phyloP scores from a whole-genome alignment of 2,113 vertebrate species.

The Lasiurus cinereus region DNA sequence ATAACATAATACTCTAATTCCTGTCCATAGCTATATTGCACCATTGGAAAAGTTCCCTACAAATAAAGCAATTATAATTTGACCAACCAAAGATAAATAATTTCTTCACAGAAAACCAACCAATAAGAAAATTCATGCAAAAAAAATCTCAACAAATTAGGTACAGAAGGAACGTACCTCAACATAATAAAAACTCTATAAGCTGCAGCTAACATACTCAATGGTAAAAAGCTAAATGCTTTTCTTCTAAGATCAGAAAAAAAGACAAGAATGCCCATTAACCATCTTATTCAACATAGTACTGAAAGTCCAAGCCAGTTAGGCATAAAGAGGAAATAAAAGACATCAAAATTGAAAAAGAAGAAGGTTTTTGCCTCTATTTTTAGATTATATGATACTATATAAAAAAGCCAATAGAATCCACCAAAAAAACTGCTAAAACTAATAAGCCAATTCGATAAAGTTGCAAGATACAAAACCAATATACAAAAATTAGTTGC shows the following conservation, averaged over 20 bases:
- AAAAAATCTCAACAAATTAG: not conserved
- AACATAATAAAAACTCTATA: not conserved
- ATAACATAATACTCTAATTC: not conserved
- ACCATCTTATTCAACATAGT: not conserved
- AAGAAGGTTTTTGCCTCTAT: not conserved
- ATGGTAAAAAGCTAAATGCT: not conserved
- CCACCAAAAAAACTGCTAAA: not conserved
- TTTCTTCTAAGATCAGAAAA: not conserved
- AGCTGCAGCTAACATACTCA: not conserved
- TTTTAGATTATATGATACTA: not conserved
- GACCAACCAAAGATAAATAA: not conserved
- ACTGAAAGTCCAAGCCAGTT: not conserved
- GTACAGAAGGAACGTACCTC: not conserved
- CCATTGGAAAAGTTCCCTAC: not conserved
- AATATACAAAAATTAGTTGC: not conserved
- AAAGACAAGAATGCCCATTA: not conserved
- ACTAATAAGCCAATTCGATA: not conserved
- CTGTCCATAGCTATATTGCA: not conserved
- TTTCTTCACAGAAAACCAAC: conserved; percentile 30
- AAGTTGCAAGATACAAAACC: not conserved
- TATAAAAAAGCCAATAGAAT: not conserved
- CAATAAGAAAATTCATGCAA: not conserved
- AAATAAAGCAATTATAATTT: not conserved
- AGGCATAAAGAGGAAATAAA: not conserved
- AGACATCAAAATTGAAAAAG: too few relatives aligned